phyloP scores from a whole-genome alignment of 2,797 vertebrate genomes.

The Microctenopoma stevenorrisi region DNA sequence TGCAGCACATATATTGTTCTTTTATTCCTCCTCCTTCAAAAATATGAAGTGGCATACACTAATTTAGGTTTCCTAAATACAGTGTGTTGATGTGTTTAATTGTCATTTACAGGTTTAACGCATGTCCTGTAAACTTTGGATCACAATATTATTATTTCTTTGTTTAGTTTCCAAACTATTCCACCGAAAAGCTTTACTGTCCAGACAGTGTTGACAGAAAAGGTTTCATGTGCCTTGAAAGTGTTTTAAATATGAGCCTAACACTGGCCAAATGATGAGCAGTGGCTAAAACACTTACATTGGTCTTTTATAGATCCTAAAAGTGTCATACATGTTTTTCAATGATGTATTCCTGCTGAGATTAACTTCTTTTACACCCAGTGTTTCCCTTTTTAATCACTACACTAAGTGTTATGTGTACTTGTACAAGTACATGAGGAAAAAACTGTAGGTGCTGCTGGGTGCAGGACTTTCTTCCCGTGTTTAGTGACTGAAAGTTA shows the following conservation, averaged over 20 bases:
- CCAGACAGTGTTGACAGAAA: neutral
- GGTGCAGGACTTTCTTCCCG: neutral
- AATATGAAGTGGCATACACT: neutral
- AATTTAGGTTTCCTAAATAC: constrained; percentile 2
- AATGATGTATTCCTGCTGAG: constrained; percentile 3
- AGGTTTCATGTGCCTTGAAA: neutral
- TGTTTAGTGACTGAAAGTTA: constrained; percentile 1
- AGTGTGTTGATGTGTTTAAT: constrained; percentile 4
- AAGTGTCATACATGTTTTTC: neutral
- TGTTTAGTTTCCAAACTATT: neutral
- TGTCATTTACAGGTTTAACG: neutral
- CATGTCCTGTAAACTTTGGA: too few relatives aligned
- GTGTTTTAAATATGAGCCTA: neutral
- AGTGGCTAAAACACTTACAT: neutral
- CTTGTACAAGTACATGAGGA: neutral
- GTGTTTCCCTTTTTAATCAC: constrained; percentile 34
- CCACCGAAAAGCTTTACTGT: neutral
- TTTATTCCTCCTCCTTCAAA: neutral
- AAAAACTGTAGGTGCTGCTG: constrained; percentile 1
- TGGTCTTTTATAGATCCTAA: neutral
- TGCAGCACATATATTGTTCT: too few relatives aligned
- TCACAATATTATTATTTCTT: neutral
- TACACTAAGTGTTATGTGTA: constrained; percentile 16
- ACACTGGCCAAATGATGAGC: neutral
- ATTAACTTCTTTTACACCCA: neutral